phyloP scores from a whole-genome alignment of 2,888 invertebrate genomes.

The Campoplex nolae region DNA sequence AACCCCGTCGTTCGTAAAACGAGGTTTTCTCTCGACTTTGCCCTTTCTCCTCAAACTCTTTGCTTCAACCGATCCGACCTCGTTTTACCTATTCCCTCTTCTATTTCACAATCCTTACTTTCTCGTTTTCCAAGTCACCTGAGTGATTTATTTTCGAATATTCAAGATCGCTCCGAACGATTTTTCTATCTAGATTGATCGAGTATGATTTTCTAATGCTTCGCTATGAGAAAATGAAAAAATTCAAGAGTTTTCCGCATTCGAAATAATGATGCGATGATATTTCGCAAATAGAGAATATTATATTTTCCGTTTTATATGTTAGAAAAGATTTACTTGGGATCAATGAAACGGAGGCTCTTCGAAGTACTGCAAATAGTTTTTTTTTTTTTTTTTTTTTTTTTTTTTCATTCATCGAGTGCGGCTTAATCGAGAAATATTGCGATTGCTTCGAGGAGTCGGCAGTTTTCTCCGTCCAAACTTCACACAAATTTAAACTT shows the following conservation, averaged over 20 bases:
- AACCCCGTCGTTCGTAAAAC: conserved; percentile 64
- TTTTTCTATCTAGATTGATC: conserved; percentile 59
- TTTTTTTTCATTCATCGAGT: not conserved
- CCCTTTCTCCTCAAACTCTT: conserved; percentile 26
- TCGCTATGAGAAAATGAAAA: not conserved
- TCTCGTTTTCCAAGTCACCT: conserved; percentile 45
- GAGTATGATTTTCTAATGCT: not conserved
- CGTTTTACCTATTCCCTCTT: not conserved
- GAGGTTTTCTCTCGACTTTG: conserved; percentile 64
- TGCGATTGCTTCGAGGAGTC: not conserved
- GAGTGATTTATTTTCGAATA: conserved; percentile 63
- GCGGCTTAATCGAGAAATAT: not conserved
- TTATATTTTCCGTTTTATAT: not conserved
- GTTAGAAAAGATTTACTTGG: not conserved
- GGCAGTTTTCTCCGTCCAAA: not conserved
- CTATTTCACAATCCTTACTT: conserved; percentile 28
- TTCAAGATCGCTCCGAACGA: conserved; percentile 64
- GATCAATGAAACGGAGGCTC: too few species aligned
- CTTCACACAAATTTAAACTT: not conserved
- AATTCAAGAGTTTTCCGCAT: not conserved
- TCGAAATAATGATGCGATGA: not conserved
- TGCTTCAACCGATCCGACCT: conserved; percentile 8
- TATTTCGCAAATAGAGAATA: not conserved
- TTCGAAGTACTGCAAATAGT: too few species aligned
- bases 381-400: too few species aligned